Evolutionary conservation across 2,113 vertebrate genomes (phyloP), one percentile per base, ranked within the genome.

Genomic region (Kryptolebias marmoratus): DNA sequence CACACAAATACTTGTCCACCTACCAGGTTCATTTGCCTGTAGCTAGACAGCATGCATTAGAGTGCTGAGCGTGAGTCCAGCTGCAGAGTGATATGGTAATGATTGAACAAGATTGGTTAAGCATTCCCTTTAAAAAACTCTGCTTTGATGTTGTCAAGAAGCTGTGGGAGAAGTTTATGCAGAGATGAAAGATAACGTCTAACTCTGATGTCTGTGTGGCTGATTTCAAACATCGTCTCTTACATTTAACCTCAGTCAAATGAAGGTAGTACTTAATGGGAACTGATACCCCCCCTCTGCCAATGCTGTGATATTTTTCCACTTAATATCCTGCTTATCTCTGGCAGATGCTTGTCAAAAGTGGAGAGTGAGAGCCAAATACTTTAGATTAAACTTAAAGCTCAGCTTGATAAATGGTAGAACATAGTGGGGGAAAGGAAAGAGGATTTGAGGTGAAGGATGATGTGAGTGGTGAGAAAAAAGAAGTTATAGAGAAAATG

Each of bases 111-210:
- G n/a, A 85, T 45, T 15, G 14, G 71, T 90, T 87, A 71, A 71
- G 59, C 71, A 85, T 90, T 90, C 86, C 71, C 80, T 89, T 85
- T 85, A 82, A 80, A 59, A 82, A 80, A 11, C 5, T 5, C 18
- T 1, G 61, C 89, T 88, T 88, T 89, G 88, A 92, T 87, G 77
- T 56, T 27, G 32, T 49, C 1, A n/a, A 64, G 82, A 47, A 45
- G 67, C 69, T 54, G 22, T 48, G 47, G 71, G 73, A 83, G 55
- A 22, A 74, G 57, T 75, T 77, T 53, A 73, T 14, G 36, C 65
- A 27, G 60, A 77, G 83, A 88, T 87, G 70, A 89, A 88, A 87
- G 84, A 83, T 78, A 71, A 63, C 9, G 32, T 65, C 68, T 61
- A 22, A 28, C 79, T 90, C 81, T 77, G 79, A 85, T 82, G 82